phyloP scores from a whole-genome alignment of 2,113 vertebrate genomes.

The Lamprologus lemairii region DNA sequence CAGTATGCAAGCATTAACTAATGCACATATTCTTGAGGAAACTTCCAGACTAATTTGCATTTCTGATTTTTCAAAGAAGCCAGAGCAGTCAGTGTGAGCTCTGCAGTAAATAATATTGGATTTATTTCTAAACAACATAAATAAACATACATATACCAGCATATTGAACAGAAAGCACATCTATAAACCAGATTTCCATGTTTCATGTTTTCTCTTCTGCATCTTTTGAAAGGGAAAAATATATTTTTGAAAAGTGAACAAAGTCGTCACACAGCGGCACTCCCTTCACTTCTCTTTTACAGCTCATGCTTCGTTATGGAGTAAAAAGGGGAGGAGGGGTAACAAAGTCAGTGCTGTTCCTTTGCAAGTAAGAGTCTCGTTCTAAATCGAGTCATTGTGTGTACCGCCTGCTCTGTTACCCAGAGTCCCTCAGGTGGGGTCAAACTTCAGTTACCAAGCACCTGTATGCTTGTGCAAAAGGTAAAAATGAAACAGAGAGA shows the following conservation, averaged over 20 bases:
- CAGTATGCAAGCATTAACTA: neutral
- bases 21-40: neutral
- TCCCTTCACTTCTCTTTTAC: neutral
- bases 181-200: neutral
- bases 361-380: neutral
- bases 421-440: slow-evolving; percentile 44
- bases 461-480: neutral
- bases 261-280: neutral
- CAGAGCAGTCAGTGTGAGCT: fast-evolving
- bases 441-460: slow-evolving; percentile 43
- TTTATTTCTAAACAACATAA: neutral
- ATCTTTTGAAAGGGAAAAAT: neutral
- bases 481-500: slow-evolving; percentile 8
- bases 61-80: neutral
- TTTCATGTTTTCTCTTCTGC: neutral
- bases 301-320: neutral
- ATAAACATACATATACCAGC: fast-evolving
- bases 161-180: fast-evolving
- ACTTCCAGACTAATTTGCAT: neutral
- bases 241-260: neutral
- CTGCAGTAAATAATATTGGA: neutral
- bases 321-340: neutral
- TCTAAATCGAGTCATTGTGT: slow-evolving; percentile 46
- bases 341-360: neutral
- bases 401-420: neutral